These are phyloP conservation scores for Neodontobutis hainanensis DNA, from an alignment of 2,113 vertebrate genomes.

Conservation along the genomic window DNA sequence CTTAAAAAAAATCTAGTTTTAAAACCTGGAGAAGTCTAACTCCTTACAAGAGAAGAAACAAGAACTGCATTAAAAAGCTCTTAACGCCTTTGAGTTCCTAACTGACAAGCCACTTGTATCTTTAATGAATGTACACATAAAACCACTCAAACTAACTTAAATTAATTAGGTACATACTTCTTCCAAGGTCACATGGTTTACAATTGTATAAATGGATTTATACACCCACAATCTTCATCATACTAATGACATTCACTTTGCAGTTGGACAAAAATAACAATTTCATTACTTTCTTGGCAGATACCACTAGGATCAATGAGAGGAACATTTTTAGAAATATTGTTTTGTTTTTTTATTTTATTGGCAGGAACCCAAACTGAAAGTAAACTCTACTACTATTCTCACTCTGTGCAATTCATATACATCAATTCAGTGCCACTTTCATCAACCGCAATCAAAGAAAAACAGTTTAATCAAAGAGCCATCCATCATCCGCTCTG, in stretches of 20 bases:
- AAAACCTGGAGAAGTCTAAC: too few relatives aligned
- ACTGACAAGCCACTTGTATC: background rate
- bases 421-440: slow-evolving; percentile 19
- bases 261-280: background rate
- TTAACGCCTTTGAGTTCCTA: too few relatives aligned
- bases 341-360: too few relatives aligned
- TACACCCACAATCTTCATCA: background rate
- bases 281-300: background rate
- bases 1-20: too few relatives aligned
- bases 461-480: slow-evolving; percentile 40
- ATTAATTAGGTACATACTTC: background rate
- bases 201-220: background rate
- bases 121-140: background rate
- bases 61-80: too few relatives aligned
- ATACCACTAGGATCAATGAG: too few relatives aligned
- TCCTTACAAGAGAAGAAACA: too few relatives aligned
- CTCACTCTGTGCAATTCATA: slow-evolving; percentile 9
- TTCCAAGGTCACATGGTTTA: background rate
- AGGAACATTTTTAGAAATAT: too few relatives aligned
- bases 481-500: slow-evolving; percentile 14
- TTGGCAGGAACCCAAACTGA: too few relatives aligned
- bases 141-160: background rate
- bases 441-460: slow-evolving; percentile 36
- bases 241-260: background rate
- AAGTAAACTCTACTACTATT: too few relatives aligned